A percentile compares a stretch with the other conserved stretches of the same genome.
Conservation (phyloP, 1,140 invertebrate genomes). For the Sitobion miscanthi region DNA sequence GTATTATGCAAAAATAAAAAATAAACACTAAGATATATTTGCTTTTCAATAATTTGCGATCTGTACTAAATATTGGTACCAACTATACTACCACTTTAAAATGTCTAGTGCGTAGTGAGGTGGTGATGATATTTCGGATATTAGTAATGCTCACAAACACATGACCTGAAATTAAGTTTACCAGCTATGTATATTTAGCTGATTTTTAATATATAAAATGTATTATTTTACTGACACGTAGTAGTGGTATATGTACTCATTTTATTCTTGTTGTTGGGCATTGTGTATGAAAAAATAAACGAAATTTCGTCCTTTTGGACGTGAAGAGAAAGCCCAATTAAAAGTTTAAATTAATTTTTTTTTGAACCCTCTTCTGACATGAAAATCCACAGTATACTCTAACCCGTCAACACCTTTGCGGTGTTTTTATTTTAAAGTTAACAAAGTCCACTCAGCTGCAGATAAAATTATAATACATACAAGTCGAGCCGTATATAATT, state of each 20-base stretch:
- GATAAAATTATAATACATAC: background rate
- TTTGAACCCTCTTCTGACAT: background rate
- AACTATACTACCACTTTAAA: background rate
- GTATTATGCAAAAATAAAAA: background rate
- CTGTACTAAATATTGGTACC: background rate
- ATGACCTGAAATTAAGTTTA: background rate
- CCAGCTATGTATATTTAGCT: background rate
- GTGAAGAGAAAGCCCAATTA: constrained; percentile 32
- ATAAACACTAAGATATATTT: background rate
- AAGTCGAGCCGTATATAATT: background rate
- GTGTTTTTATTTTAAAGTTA: background rate
- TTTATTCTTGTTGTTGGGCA: background rate
- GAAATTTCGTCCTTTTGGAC: background rate
- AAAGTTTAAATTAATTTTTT: constrained; percentile 46
- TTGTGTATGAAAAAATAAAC: background rate
- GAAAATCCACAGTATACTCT: background rate
- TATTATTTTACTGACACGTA: background rate
- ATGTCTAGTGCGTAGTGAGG: background rate
- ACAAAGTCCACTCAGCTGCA: background rate
- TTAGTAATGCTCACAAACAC: background rate
- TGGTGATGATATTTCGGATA: background rate
- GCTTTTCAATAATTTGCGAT: background rate
- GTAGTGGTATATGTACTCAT: background rate
- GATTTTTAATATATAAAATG: background rate
- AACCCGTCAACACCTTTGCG: background rate